These are phyloP conservation scores for Ramphastos sulfuratus DNA, from an alignment of 2,113 vertebrate species.

Conservation along the genomic window DNA sequence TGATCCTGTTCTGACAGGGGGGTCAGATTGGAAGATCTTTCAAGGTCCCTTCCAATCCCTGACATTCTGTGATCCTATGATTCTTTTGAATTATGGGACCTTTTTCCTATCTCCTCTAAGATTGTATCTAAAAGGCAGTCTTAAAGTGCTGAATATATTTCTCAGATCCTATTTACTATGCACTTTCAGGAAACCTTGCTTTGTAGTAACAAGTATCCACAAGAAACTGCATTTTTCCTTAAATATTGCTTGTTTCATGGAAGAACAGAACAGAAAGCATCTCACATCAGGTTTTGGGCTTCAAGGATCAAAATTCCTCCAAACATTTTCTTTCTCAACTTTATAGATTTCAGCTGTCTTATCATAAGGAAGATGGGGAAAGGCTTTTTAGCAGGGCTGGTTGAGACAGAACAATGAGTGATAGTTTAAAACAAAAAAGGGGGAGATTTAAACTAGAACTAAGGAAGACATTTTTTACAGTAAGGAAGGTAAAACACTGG, in stretches of 20 bases:
- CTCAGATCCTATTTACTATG: neutral
- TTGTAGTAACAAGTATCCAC: neutral
- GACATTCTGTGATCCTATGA: too few relatives aligned
- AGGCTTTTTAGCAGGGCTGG: too few relatives aligned
- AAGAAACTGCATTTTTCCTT: neutral
- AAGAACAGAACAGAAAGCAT: neutral
- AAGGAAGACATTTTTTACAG: too few relatives aligned
- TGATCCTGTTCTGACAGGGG: too few relatives aligned
- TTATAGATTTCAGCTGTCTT: neutral
- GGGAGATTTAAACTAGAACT: too few relatives aligned
- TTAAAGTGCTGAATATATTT: neutral
- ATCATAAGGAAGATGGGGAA: too few relatives aligned
- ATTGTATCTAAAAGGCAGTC: neutral
- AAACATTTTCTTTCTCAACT: neutral
- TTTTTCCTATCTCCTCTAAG: neutral
- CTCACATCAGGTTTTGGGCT: neutral
- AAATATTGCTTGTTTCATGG: neutral
- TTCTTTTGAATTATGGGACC: neutral
- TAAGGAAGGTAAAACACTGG: too few relatives aligned
- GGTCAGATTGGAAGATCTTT: too few relatives aligned
- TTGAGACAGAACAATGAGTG: too few relatives aligned
- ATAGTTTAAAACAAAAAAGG: too few relatives aligned
- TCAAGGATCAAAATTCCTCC: neutral
- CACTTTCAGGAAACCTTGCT: neutral
- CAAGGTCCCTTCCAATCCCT: too few relatives aligned